Evolutionary conservation across 64 coral and sea anemone species (phyloP), one percentile per base, ranked within the genome.

Genomic region (Exaiptasia diaphana): DNA sequence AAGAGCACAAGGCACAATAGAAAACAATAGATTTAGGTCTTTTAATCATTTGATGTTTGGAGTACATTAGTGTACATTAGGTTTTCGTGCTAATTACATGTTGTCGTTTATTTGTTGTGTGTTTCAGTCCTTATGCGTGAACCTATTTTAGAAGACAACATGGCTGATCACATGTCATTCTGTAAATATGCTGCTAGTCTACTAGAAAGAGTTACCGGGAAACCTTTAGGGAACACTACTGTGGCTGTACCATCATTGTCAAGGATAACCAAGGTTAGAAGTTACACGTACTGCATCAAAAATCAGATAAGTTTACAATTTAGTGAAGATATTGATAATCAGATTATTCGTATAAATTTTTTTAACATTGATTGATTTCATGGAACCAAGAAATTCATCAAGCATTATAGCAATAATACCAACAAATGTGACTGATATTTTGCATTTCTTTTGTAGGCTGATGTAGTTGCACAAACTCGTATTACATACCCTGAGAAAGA

Each of bases 141-240:
- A 34, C 93, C 93, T 54, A 41, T 96, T 24, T 83, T 96, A 70
- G 93, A 96, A 74, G 93, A 96, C 62, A 96, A 96, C 75, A 79
- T 79, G 14, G 69, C 82, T 43, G 93, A 90, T 11, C 93, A 96
- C 53, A 80, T 79, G n/a, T 42, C 71, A 29, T 96, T 96, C 50
- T 96, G 93, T 38, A 96, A 86, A 53, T 75, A 90, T 71, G 87
- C 93, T 13, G 93, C 87, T 23, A 82, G 90, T 0, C 76, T 96
- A 37, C 40, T 96, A 29, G 93, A 96, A 35, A 85, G 93, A 82
- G 93, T 96, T 25, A 96, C 93, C 20, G 93, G 93, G 18, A 96
- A 96, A 77, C 68, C 87, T 10, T 52, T 90, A 28, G 87, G 79
- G 1, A 83, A 83, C 24, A 86, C 87, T 7, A 86, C 73, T 13